Percentiles rank a stretch among this genome's conserved stretches.
phyloP scores from a whole-genome alignment of 30 jellyfish, hydroid and myxozoan genomes.

The Chrysaora quinquecirrha region DNA sequence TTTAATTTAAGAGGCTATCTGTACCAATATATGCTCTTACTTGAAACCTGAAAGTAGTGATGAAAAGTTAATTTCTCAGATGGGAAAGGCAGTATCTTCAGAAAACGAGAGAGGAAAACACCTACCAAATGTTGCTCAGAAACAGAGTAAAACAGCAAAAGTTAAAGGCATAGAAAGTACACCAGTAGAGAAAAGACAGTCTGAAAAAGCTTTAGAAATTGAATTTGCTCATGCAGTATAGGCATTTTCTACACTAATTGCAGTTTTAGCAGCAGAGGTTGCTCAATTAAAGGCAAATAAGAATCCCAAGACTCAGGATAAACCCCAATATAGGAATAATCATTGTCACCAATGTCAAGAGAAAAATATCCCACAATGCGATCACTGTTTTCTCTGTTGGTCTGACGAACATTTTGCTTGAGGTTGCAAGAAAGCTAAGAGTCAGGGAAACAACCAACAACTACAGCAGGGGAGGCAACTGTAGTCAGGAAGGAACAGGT shows the following conservation, averaged over 20 bases:
- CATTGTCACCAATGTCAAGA: neutral
- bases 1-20: slow-evolving; percentile 16
- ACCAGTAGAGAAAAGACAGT: neutral
- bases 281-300: neutral
- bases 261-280: neutral
- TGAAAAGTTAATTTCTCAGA: slow-evolving; percentile 13
- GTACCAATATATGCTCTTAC: slow-evolving; percentile 28
- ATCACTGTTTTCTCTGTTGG: neutral
- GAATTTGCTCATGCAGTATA: neutral
- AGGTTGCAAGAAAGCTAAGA: neutral
- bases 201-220: neutral
- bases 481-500: neutral
- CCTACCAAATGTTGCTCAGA: neutral
- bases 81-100: slow-evolving; percentile 11
- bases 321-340: neutral
- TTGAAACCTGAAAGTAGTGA: slow-evolving; percentile 15
- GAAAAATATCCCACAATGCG: neutral
- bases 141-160: neutral
- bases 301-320: neutral
- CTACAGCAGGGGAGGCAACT: neutral
- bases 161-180: slow-evolving; percentile 1
- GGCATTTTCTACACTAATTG: neutral
- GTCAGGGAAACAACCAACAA: neutral
- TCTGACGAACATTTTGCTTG: neutral
- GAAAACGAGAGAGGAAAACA: neutral